Conservation (phyloP, 2,888 invertebrate species). For the Nasonia oneida region DNA sequence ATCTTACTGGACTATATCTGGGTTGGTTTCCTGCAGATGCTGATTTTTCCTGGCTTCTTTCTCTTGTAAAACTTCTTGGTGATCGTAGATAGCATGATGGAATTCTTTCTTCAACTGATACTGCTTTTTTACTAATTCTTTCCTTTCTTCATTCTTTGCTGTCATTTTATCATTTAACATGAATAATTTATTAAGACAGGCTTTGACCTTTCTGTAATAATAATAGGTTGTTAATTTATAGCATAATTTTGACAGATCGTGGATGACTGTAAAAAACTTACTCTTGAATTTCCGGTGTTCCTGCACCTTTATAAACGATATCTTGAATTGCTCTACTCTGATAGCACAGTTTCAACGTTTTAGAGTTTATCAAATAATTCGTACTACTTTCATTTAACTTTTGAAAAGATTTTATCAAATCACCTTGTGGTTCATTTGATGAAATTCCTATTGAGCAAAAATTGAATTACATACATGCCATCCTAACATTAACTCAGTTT, state of each 20-base stretch:
- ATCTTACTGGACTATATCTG: slow-evolving; percentile 65
- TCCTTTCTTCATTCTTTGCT: slow-evolving; percentile 57
- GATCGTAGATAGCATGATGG: slow-evolving; percentile 62
- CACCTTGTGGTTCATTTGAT: not conserved
- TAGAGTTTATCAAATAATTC: slow-evolving; percentile 59
- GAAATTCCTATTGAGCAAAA: not conserved
- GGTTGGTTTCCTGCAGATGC: slow-evolving; percentile 66
- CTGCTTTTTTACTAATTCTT: slow-evolving; percentile 59
- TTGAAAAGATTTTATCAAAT: slow-evolving; percentile 39
- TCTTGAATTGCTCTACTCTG: slow-evolving; percentile 65
- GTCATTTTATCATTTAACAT: slow-evolving; percentile 63
- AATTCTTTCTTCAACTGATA: slow-evolving; percentile 66
- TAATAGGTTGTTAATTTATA: not conserved
- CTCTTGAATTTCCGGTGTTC: slow-evolving; percentile 59
- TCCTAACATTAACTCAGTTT: not conserved
- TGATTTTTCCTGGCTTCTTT: slow-evolving; percentile 61
- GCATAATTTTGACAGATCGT: not conserved
- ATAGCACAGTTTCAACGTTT: slow-evolving; percentile 62
- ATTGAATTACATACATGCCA: not conserved
- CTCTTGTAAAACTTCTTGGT: slow-evolving; percentile 66
- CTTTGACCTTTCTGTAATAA: slow-evolving; percentile 63
- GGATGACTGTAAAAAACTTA: slow-evolving; percentile 52
- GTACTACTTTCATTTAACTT: slow-evolving; percentile 61
- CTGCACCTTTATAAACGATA: slow-evolving; percentile 61
- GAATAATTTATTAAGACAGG: slow-evolving; percentile 63